These are phyloP conservation scores for Lepidurus arcticus DNA, from an alignment of 1,140 invertebrate genomes.

Conservation along the genomic window DNA sequence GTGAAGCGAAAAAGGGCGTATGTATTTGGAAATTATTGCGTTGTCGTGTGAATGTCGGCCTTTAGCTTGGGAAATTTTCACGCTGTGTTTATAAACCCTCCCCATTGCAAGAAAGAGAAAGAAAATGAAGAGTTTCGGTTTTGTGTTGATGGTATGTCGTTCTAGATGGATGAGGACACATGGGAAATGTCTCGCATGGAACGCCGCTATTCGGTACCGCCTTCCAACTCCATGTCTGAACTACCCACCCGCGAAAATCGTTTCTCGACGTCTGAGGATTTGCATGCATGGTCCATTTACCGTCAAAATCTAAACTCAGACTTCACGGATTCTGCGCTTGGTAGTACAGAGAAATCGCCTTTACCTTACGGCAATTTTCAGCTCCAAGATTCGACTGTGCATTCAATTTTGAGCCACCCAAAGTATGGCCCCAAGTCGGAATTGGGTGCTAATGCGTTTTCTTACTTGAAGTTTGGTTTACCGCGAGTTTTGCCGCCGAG, in stretches of 20 bases:
- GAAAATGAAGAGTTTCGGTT: neutral
- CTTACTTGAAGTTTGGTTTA: conserved; percentile 85
- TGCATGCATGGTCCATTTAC: conserved; percentile 94
- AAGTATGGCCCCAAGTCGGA: conserved; percentile 61
- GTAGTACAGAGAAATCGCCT: conserved; percentile 80
- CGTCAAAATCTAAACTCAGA: conserved; percentile 92
- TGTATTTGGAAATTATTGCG: neutral
- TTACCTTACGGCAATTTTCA: conserved; percentile 90
- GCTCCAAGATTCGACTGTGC: conserved; percentile 82
- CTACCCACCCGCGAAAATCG: conserved; percentile 11
- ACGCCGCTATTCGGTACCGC: conserved; percentile 33
- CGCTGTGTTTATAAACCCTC: neutral
- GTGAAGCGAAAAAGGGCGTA: neutral
- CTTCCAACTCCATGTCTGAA: conserved; percentile 28
- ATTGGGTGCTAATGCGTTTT: conserved; percentile 76
- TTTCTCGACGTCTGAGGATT: conserved; percentile 66
- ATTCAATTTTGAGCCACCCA: conserved; percentile 86
- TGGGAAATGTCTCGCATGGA: conserved; percentile 32
- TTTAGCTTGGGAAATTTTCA: neutral
- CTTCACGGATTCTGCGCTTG: conserved; percentile 86
- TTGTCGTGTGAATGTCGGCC: conserved; percentile 1
- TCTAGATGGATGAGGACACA: conserved; percentile 26
- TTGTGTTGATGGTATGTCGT: neutral
- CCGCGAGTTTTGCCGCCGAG: conserved; percentile 81
- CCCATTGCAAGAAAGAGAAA: neutral